Conservation (phyloP, 2,113 vertebrate genomes). For the Bubalus kerabau region DNA sequence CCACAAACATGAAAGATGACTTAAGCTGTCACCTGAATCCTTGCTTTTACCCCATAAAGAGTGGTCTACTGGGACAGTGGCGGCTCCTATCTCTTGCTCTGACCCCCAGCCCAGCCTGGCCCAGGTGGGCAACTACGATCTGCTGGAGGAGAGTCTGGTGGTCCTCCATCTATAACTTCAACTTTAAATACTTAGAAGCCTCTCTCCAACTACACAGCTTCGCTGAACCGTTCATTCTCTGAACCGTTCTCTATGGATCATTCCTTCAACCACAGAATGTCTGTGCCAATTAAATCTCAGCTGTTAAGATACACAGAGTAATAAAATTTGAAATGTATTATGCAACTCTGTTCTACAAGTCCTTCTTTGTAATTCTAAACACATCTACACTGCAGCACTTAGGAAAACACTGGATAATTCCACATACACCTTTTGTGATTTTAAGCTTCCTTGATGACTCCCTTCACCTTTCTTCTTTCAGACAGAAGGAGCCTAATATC, state of each 20-base stretch:
- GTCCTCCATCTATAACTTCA: not conserved
- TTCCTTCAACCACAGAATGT: not conserved
- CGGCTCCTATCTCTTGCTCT: rapidly evolving
- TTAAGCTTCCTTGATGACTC: not conserved
- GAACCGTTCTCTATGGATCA: not conserved
- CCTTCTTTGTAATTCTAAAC: not conserved
- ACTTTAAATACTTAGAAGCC: not conserved
- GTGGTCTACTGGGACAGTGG: not conserved
- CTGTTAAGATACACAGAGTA: not conserved
- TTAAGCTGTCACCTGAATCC: not conserved
- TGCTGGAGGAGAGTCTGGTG: not conserved
- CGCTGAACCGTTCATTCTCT: not conserved
- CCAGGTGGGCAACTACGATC: not conserved
- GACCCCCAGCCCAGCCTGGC: rapidly evolving
- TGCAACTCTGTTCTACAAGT: not conserved
- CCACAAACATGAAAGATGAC: not conserved
- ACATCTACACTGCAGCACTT: not conserved
- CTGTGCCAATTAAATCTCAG: not conserved
- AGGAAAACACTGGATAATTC: not conserved
- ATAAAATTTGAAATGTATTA: not conserved
- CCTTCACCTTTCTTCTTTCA: not conserved
- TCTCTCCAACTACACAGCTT: not conserved
- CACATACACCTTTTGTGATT: not conserved
- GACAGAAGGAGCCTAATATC: not conserved
- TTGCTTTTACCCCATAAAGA: not conserved